phyloP scores from a whole-genome alignment of 1,140 invertebrate species.

The Pseudomyrmex gracilis region DNA sequence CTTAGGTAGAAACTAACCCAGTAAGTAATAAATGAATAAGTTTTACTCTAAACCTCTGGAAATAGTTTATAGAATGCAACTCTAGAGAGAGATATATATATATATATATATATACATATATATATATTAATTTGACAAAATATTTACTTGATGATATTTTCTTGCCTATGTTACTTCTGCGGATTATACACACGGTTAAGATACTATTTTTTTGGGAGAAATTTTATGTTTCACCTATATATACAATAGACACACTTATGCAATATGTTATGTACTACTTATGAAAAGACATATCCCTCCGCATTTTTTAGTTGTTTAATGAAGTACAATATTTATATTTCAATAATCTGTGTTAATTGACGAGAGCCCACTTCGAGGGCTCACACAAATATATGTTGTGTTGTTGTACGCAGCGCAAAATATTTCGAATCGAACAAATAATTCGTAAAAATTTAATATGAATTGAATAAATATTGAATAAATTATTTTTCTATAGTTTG shows the following conservation, averaged over 20 bases:
- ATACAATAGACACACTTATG: not conserved
- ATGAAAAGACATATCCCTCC: slow-evolving; percentile 14
- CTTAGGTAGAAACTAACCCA: not conserved
- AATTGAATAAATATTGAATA: not conserved
- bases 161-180: not conserved
- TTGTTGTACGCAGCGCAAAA: not conserved
- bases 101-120: not conserved
- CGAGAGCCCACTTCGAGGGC: not conserved
- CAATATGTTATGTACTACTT: slow-evolving; percentile 8
- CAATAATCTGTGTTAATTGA: not conserved
- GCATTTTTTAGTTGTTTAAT: slow-evolving; percentile 22
- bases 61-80: slow-evolving; percentile 15
- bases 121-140: slow-evolving; percentile 31
- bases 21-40: not conserved
- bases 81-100: not conserved
- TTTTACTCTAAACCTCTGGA: slow-evolving; percentile 8
- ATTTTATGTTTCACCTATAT: slow-evolving; percentile 3
- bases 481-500: slow-evolving; percentile 23
- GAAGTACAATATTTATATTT: slow-evolving; percentile 31
- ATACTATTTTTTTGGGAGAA: not conserved
- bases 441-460: too few relatives aligned
- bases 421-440: not conserved
- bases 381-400: not conserved
- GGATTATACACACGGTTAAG: not conserved
- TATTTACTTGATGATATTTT: slow-evolving; percentile 24